Conservation (phyloP, 2,888 invertebrate species). For the Agriopis aurantiaria region DNA sequence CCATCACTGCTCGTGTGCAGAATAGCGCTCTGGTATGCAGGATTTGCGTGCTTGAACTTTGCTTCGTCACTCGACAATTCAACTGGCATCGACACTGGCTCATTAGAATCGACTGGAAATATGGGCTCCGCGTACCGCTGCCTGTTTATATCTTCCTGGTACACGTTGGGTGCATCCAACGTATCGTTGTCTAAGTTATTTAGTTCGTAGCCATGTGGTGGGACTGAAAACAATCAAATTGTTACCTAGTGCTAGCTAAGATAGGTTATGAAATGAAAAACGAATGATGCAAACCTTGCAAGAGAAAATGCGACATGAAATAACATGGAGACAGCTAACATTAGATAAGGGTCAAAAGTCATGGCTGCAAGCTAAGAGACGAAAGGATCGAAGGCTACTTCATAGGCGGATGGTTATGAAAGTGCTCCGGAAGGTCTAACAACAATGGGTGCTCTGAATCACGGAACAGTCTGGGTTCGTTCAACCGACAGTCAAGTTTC, state of each 20-base stretch:
- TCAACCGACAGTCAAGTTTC: constrained; percentile 47
- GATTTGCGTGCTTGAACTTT: constrained; percentile 90
- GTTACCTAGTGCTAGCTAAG: constrained; percentile 3
- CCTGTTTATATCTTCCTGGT: constrained; percentile 77
- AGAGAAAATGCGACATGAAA: constrained; percentile 33
- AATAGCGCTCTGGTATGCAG: constrained; percentile 92
- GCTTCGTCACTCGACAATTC: constrained; percentile 75
- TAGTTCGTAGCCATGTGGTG: constrained; percentile 88
- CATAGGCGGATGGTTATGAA: constrained; percentile 42
- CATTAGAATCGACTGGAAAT: constrained; percentile 77
- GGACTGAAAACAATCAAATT: constrained; percentile 73
- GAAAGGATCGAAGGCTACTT: constrained; percentile 33
- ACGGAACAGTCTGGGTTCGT: constrained; percentile 33
- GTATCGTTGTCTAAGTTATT: constrained; percentile 89
- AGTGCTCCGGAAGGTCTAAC: constrained; percentile 46
- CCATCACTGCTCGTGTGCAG: constrained; percentile 82
- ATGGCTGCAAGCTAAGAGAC: constrained; percentile 37
- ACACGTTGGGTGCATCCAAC: constrained; percentile 87
- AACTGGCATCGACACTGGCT: constrained; percentile 80
- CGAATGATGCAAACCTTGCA: constrained; percentile 30
- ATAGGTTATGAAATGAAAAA: constrained; percentile 15
- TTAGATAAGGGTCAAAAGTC: constrained; percentile 27
- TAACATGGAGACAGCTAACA: constrained; percentile 21
- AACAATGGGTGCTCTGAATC: constrained; percentile 47
- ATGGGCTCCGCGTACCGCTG: constrained; percentile 71